These are phyloP conservation scores for Pherbina coryleti DNA, from an alignment of 2,888 invertebrate species.

Conservation along the genomic window DNA sequence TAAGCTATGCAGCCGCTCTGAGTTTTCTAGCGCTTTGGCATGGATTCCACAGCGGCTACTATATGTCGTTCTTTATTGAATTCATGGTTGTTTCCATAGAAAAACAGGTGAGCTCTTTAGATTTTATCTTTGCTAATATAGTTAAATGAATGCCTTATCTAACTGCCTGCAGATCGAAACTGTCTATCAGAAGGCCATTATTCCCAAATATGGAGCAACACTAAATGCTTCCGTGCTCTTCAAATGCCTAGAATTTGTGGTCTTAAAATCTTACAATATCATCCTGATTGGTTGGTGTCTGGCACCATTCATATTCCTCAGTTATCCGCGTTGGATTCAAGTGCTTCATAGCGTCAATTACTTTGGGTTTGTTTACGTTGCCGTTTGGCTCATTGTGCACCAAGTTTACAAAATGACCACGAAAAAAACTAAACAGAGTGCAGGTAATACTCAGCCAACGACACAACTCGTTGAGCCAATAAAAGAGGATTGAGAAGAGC, in stretches of 20 bases:
- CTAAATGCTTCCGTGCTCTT: slow-evolving; percentile 54
- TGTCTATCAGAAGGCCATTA: slow-evolving; percentile 55
- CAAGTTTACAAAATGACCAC: slow-evolving; percentile 47
- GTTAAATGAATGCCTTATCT: not conserved
- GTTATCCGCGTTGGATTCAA: slow-evolving; percentile 77
- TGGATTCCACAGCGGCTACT: slow-evolving; percentile 94
- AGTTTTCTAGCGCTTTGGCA: slow-evolving; percentile 96
- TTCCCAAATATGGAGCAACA: slow-evolving; percentile 55
- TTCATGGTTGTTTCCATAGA: slow-evolving; percentile 89
- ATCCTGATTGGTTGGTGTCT: slow-evolving; percentile 88
- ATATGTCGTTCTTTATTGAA: slow-evolving; percentile 91
- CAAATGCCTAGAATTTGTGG: slow-evolving; percentile 71
- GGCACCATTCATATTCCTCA: slow-evolving; percentile 80
- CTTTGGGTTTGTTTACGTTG: slow-evolving; percentile 78
- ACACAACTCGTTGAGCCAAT: not conserved
- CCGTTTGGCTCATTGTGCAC: slow-evolving; percentile 72
- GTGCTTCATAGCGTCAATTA: slow-evolving; percentile 77
- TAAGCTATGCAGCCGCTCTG: slow-evolving; percentile 87
- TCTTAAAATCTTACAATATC: slow-evolving; percentile 81
- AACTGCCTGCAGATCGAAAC: slow-evolving; percentile 53
- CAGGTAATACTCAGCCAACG: not conserved
- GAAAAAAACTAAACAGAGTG: not conserved
- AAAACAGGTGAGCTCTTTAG: slow-evolving; percentile 76
- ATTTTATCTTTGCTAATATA: not conserved
- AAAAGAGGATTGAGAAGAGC: not conserved